Evolutionary conservation across 35 echinoderm and acorn worm genomes (phyloP), one percentile per base, ranked within the genome.

Genomic region (Acanthaster planci): DNA sequence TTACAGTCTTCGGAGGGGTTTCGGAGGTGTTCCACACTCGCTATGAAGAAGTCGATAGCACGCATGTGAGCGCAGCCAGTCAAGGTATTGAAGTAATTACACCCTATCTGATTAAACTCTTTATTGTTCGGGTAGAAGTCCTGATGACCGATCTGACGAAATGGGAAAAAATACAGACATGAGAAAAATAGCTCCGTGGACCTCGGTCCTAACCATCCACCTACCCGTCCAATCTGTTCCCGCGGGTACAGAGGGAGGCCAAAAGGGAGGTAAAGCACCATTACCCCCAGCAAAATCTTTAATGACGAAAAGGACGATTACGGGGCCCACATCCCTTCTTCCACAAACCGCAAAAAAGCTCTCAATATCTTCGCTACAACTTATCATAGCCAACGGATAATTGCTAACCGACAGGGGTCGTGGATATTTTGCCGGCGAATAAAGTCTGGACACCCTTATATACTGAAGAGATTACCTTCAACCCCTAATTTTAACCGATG

Each of bases 111-210:
- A 10, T 29, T 26, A 10, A 26, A 72, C 30, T 0, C 15, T 2
- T 26, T 26, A 27, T 72, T 72, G 64, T 72, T 72, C 64, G 64
- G 64, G 34, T 72, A 72, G 0, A 72, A 72, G 29, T 72, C 64
- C 34, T 26, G 64, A 26, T 72, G 64, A 29, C 64, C 64, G 26
- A 29, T 14, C 64, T 72, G 64, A 31, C 14, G 1, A 72, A 8
- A 7, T 2, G 34, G 23, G 18, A 21, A 59, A 18, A 59, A 5
- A n/a, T 10, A 36, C 14, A 27, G 10, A 30, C 23, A 30, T 7
- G 18, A 21, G 9, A 30, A 7, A 16, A 7, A 21, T 22, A 60
- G 19, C 7, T 22, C 6, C 19, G 57, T 22, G 19, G 0, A 19
- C 57, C 0, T 60, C 10, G 10, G 21, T 55, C 21, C 21, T 55